These are phyloP conservation scores for Poecilia velifera DNA, from an alignment of 2,797 vertebrate genomes.

Conservation along the genomic window DNA sequence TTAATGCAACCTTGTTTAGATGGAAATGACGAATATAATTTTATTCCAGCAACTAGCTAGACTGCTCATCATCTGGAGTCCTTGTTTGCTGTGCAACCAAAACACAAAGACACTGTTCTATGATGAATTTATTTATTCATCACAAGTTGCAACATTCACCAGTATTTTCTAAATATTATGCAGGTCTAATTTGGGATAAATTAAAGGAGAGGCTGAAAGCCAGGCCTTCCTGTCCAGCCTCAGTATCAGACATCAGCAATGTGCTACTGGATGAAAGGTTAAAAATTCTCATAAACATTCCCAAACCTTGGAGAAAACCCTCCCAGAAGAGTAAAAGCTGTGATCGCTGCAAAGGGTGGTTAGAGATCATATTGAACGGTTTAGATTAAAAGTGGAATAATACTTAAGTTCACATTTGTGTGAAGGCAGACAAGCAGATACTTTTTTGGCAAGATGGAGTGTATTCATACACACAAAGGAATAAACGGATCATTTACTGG, in stretches of 20 bases:
- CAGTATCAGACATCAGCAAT: background rate
- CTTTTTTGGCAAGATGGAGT: background rate
- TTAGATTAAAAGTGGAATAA: background rate
- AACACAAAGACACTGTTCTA: background rate
- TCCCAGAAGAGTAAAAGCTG: background rate
- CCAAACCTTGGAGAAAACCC: background rate
- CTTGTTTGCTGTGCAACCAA: background rate
- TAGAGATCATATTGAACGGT: background rate
- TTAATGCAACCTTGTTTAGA: background rate
- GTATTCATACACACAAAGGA: background rate
- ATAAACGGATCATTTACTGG: slow-evolving; percentile 41
- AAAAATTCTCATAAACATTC: background rate
- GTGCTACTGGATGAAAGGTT: background rate
- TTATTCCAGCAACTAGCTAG: background rate
- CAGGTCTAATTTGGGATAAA: background rate
- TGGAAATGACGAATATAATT: background rate
- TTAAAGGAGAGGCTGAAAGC: background rate
- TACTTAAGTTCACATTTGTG: background rate
- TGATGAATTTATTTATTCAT: background rate
- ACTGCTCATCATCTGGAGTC: background rate
- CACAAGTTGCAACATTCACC: background rate
- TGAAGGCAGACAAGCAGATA: background rate
- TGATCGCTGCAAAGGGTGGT: background rate
- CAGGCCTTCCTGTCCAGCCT: background rate
- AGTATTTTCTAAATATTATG: background rate